These are phyloP conservation scores for Coleophora deauratella DNA, from an alignment of 2,888 invertebrate genomes.

Conservation along the genomic window DNA sequence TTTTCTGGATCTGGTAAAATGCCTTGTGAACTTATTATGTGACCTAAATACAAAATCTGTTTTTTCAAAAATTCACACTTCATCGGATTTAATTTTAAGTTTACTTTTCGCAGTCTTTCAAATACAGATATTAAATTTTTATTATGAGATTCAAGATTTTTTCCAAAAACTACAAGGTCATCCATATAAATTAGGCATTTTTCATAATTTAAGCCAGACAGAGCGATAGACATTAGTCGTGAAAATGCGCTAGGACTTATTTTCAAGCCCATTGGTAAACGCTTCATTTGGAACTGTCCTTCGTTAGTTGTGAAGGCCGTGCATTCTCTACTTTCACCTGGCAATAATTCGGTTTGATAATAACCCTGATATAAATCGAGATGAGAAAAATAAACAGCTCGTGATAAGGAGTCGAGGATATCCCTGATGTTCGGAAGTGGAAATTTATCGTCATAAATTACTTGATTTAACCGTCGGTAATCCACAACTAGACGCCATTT, in stretches of 20 bases:
- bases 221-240: slow-evolving; percentile 10
- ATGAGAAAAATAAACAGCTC: slow-evolving; percentile 4
- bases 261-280: slow-evolving; percentile 11
- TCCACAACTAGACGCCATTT: slow-evolving; percentile 9
- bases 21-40: background rate
- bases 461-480: slow-evolving; percentile 1
- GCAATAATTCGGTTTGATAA: slow-evolving; percentile 1
- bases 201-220: slow-evolving; percentile 11
- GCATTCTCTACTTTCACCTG: slow-evolving; percentile 2
- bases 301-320: slow-evolving; percentile 8
- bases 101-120: background rate
- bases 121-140: background rate
- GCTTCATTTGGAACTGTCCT: slow-evolving; percentile 10
- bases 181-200: slow-evolving; percentile 7
- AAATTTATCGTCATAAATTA: slow-evolving; percentile 2
- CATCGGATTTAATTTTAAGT: background rate
- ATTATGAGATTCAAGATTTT: background rate
- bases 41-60: background rate
- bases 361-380: slow-evolving; percentile 3
- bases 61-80: background rate
- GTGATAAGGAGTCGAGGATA: slow-evolving; percentile 2
- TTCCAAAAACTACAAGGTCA: background rate
- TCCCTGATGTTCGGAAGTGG: slow-evolving; percentile 4
- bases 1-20: background rate
- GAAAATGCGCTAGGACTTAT: slow-evolving; percentile 8